These are phyloP conservation scores for Ceuthmochares aereus DNA, from an alignment of 2,113 vertebrate species.

Conservation along the genomic window DNA sequence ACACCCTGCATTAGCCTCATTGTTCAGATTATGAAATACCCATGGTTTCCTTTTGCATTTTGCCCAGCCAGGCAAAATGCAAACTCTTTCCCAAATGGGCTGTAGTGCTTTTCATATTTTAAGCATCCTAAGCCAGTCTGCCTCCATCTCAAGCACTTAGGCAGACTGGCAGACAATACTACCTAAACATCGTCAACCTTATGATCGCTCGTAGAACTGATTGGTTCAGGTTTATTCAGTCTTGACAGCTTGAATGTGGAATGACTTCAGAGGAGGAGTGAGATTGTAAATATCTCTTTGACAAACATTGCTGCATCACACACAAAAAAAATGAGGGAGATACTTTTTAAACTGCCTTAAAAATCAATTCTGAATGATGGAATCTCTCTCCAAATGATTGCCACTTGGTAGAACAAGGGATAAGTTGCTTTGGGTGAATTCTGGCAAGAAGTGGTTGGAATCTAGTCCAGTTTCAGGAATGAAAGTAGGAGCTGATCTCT, in stretches of 20 bases:
- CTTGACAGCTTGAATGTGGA: conserved; percentile 53
- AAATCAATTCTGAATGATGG: conserved; percentile 35
- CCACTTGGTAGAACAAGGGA: background rate
- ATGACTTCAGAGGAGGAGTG: conserved; percentile 23
- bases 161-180: conserved; percentile 40
- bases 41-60: background rate
- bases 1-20: background rate
- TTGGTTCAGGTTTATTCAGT: conserved; percentile 29
- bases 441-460: conserved; percentile 25
- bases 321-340: conserved; percentile 33
- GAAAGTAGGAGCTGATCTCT: conserved; percentile 30
- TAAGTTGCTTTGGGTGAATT: conserved; percentile 54
- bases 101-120: background rate
- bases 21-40: background rate
- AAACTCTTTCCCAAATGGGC: background rate
- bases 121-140: conserved; percentile 12
- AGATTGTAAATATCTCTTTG: conserved; percentile 56
- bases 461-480: background rate
- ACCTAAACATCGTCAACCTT: conserved; percentile 40
- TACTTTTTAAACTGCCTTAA: conserved; percentile 67
- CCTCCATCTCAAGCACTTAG: conserved; percentile 22
- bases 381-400: conserved; percentile 50
- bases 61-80: background rate
- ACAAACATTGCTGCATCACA: conserved; percentile 64
- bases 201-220: background rate